Percentiles rank a stretch among this genome's conserved stretches.
Evolutionary conservation across 2,113 vertebrate species (phyloP).

Genomic region (Lynx canadensis): DNA sequence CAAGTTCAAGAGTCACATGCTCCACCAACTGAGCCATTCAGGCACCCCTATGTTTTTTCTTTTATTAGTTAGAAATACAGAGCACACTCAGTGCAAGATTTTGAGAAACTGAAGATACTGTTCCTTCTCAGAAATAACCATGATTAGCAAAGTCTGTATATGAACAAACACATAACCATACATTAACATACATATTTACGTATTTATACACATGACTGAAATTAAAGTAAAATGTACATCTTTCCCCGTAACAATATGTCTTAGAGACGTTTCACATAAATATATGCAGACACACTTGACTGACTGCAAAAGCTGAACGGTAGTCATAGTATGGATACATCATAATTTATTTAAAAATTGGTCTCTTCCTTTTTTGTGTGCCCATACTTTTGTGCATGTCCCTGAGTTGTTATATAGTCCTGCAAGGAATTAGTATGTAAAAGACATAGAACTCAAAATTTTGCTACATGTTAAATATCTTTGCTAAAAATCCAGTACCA

Average conservation of each 20-base stretch:
- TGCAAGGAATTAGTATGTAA: neutral
- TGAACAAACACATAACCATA: neutral
- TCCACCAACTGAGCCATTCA: neutral
- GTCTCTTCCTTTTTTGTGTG: neutral
- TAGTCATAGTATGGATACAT: neutral
- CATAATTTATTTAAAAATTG: constrained; percentile 37
- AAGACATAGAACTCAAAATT: neutral
- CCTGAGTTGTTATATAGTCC: neutral
- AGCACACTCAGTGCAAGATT: neutral
- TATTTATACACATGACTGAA: neutral
- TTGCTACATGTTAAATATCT: neutral
- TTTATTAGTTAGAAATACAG: neutral
- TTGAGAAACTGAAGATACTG: neutral
- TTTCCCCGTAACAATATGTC: neutral
- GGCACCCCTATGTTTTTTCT: neutral
- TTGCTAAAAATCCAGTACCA: neutral
- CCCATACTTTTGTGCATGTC: neutral
- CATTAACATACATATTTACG: neutral
- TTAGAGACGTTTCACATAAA: neutral
- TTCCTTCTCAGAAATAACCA: neutral
- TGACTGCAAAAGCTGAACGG: neutral
- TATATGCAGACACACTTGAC: neutral
- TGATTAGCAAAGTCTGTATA: neutral
- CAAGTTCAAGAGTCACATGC: neutral
- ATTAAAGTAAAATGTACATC: neutral